Conservation (phyloP, 1,140 invertebrate genomes). For the Bombus breviceps region DNA sequence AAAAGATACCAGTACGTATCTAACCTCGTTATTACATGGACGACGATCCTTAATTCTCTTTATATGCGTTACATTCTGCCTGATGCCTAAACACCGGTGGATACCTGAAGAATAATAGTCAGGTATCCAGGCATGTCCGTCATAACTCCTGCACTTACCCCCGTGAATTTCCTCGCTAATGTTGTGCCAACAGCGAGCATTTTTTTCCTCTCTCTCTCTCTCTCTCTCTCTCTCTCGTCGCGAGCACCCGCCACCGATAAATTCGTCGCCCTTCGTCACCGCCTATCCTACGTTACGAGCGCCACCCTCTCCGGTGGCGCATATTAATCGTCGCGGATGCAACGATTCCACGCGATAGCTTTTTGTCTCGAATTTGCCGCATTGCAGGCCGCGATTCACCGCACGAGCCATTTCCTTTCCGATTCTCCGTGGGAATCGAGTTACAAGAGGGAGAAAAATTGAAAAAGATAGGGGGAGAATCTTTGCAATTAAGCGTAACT, state of each 20-base stretch:
- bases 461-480: neutral
- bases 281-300: neutral
- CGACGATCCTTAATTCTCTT: no score
- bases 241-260: conserved; percentile 33
- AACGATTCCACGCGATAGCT: neutral
- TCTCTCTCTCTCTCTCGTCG: neutral
- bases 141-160: conserved; percentile 50
- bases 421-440: no score
- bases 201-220: conserved; percentile 22
- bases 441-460: neutral
- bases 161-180: conserved; percentile 61
- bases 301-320: neutral
- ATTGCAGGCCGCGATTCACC: neutral
- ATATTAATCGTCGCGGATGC: conserved; percentile 32
- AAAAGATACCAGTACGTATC: no score
- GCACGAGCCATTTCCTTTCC: neutral
- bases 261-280: conserved; percentile 28
- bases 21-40: no score
- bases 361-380: conserved; percentile 28
- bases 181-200: conserved; percentile 48
- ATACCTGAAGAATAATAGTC: neutral
- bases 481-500: conserved; percentile 36
- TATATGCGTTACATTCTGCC: no score
- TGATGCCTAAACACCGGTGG: no score
- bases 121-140: conserved; percentile 41